A percentile compares a stretch with the other conserved stretches of the same genome.
Conservation (phyloP, 2,797 vertebrate species). For the Pagetopsis macropterus region DNA sequence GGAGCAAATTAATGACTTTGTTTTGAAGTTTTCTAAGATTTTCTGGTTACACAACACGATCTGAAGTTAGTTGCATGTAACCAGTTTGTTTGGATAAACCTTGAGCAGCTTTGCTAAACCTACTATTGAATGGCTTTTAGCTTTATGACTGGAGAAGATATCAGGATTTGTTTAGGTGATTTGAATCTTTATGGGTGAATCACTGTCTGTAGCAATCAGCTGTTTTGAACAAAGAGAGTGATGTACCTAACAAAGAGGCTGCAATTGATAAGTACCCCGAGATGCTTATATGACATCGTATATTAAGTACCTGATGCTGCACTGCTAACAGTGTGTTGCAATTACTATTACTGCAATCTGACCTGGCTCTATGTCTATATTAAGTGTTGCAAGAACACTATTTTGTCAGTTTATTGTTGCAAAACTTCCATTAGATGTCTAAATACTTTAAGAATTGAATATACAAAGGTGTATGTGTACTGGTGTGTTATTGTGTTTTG, state of each 20-base stretch:
- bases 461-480: too few species aligned
- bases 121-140: not conserved
- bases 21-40: not conserved
- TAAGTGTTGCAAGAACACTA: not conserved
- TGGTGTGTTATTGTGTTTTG: too few species aligned
- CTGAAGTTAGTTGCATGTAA: not conserved
- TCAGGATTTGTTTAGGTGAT: slow-evolving; percentile 13
- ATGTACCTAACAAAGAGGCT: too few species aligned
- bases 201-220: not conserved
- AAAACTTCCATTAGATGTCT: not conserved
- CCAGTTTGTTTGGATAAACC: slow-evolving; percentile 7
- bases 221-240: too few species aligned
- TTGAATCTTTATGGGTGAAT: slow-evolving; percentile 5
- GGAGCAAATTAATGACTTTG: not conserved
- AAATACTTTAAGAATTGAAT: too few species aligned
- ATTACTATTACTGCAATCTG: not conserved
- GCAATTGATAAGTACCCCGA: not conserved
- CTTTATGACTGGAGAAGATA: not conserved
- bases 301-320: not conserved
- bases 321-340: too few species aligned
- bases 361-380: not conserved
- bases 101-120: not conserved
- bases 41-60: not conserved
- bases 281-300: not conserved
- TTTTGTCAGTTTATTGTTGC: not conserved